A percentile compares a stretch with the other conserved stretches of the same genome.
Evolutionary conservation across 2,113 vertebrate species (phyloP).

Genomic region (Neolamprologus ventralis): DNA sequence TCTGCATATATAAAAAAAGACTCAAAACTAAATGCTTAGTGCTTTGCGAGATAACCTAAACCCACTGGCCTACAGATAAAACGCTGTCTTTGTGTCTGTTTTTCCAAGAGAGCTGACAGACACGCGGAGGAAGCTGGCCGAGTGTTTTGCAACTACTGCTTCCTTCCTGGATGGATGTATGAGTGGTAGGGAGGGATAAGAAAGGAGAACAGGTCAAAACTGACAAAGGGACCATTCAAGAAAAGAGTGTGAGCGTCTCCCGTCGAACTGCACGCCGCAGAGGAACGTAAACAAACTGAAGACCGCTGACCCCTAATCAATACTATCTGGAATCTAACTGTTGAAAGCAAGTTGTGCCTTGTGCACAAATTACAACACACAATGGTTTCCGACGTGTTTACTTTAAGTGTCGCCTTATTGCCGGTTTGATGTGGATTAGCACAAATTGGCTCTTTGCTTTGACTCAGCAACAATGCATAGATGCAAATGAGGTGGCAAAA

Average conservation of each 20-base stretch:
- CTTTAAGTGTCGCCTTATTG: background rate
- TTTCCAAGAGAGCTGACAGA: constrained; percentile 27
- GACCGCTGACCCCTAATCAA: constrained; percentile 27
- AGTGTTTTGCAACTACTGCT: constrained; percentile 61
- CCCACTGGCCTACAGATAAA: constrained; percentile 1
- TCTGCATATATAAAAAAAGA: background rate
- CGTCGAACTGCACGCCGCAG: constrained; percentile 43
- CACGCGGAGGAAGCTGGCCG: constrained; percentile 21
- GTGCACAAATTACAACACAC: constrained; percentile 15
- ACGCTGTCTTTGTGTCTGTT: constrained; percentile 18
- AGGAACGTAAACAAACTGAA: constrained; percentile 72
- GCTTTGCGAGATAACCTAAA: constrained; percentile 1
- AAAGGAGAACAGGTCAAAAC: constrained; percentile 14
- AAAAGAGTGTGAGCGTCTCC: constrained; percentile 38
- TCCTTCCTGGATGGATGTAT: constrained; percentile 54
- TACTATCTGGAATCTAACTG: constrained; percentile 1
- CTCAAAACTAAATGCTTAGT: background rate
- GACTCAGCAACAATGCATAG: constrained; percentile 26
- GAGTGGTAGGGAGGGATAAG: constrained; percentile 13
- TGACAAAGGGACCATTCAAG: constrained; percentile 66
- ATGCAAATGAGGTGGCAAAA: constrained; percentile 36
- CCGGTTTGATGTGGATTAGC: background rate
- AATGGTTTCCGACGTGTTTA: constrained; percentile 25
- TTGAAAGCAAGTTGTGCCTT: background rate
- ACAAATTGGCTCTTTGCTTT: background rate